Evolutionary conservation across 2,113 vertebrate species (phyloP).

Genomic region (Dolichallabes microphthalmus): DNA sequence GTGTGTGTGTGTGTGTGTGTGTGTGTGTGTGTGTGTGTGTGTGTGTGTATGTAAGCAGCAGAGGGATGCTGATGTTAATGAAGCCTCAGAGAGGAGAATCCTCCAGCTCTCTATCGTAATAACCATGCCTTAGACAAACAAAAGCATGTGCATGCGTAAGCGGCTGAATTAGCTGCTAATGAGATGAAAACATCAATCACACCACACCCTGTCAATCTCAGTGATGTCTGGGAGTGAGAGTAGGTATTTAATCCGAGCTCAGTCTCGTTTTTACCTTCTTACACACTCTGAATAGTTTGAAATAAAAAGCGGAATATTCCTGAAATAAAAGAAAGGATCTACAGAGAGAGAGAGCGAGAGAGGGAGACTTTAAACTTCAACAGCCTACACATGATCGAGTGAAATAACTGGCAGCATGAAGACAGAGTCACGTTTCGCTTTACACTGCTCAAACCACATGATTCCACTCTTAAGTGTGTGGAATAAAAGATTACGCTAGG

Average conservation of each 20-base stretch:
- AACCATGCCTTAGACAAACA: constrained; percentile 2
- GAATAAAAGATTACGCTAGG: background rate
- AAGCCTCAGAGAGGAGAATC: constrained; percentile 22
- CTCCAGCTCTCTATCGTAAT: constrained; percentile 8
- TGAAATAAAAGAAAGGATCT: background rate
- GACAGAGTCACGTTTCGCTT: background rate
- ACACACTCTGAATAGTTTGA: background rate
- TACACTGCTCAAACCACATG: background rate
- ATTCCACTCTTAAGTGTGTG: background rate
- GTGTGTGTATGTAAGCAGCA: background rate
- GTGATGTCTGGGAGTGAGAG: too few relatives aligned
- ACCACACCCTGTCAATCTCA: constrained; percentile 20
- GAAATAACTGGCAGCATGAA: background rate
- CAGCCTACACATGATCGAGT: background rate
- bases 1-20: background rate
- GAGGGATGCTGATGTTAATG: constrained; percentile 20
- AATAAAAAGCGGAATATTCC: background rate
- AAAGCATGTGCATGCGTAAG: background rate
- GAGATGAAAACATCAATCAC: constrained; percentile 9
- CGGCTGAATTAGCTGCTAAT: constrained; percentile 18
- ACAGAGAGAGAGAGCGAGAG: background rate
- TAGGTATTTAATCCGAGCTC: background rate
- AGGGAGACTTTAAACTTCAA: background rate
- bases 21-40: too few relatives aligned
- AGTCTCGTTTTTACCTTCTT: background rate